Evolutionary conservation across 2,888 invertebrate species (phyloP).

Genomic region (Caenorhabditis wallacei): DNA sequence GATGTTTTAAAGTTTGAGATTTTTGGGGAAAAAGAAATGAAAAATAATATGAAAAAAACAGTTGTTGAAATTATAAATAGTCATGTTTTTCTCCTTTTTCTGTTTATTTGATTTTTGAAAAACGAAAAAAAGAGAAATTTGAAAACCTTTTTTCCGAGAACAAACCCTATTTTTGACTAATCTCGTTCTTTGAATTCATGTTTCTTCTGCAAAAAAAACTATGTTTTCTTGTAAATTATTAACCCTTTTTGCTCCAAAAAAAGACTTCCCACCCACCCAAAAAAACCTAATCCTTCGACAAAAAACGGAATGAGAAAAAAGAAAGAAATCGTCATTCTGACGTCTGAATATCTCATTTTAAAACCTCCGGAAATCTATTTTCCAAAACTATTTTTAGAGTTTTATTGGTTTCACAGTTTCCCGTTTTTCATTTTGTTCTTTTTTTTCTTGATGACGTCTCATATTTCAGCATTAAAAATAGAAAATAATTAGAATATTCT

Average conservation of each 20-base stretch:
- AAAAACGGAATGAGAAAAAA: slow-evolving; percentile 9
- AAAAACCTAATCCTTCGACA: background rate
- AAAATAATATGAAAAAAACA: slow-evolving; percentile 16
- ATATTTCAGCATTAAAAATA: background rate
- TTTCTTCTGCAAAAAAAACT: background rate
- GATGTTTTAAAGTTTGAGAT: slow-evolving; percentile 16
- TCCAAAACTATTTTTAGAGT: background rate
- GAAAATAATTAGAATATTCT: slow-evolving; percentile 9
- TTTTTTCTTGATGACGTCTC: background rate
- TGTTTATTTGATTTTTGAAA: background rate
- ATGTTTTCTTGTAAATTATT: slow-evolving; percentile 30
- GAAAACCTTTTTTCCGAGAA: background rate
- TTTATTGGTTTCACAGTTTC: background rate
- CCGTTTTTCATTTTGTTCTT: background rate
- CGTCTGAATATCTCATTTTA: slow-evolving; percentile 25
- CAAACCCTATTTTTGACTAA: background rate
- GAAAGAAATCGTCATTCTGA: slow-evolving; percentile 35
- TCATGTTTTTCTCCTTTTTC: background rate
- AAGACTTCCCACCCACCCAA: slow-evolving; percentile 33
- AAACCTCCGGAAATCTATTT: slow-evolving; percentile 16
- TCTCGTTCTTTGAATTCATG: slow-evolving; percentile 1
- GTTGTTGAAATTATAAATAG: slow-evolving; percentile 5
- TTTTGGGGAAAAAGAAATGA: background rate
- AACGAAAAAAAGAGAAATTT: background rate
- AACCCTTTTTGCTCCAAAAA: background rate